phyloP scores from a whole-genome alignment of 2,797 vertebrate genomes.

The Chloroceryle inda region DNA sequence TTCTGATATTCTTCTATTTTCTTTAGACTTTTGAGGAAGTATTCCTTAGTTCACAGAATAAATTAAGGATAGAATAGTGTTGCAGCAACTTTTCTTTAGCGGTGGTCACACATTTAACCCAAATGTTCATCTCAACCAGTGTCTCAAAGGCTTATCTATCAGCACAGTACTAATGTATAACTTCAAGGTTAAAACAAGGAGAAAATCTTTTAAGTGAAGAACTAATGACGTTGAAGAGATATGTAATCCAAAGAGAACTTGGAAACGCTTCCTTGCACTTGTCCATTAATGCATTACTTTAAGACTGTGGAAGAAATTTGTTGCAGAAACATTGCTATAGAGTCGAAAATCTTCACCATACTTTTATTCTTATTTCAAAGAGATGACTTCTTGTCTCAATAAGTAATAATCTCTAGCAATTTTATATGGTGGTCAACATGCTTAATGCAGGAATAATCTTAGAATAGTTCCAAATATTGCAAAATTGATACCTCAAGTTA shows the following conservation, averaged over 20 bases:
- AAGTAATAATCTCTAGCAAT: not conserved
- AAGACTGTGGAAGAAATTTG: conserved; percentile 1
- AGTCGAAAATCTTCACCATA: not conserved
- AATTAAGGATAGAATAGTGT: not conserved
- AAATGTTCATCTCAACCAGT: not conserved
- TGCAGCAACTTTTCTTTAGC: not conserved
- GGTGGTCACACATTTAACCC: not conserved
- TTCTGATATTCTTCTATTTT: not conserved
- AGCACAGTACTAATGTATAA: not conserved
- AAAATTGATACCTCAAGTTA: not conserved
- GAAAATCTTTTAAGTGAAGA: conserved; percentile 47
- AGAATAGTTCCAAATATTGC: not conserved
- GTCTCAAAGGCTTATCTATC: not conserved
- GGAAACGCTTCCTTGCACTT: conserved; percentile 2
- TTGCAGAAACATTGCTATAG: not conserved
- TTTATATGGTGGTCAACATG: not conserved
- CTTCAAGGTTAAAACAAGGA: conserved; percentile 57
- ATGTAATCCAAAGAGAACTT: conserved; percentile 35
- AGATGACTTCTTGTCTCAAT: not conserved
- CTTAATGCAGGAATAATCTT: not conserved
- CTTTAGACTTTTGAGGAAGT: not conserved
- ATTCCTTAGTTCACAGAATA: not conserved
- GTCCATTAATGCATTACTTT: conserved; percentile 31
- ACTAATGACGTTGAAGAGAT: conserved; percentile 26
- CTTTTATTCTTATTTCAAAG: not conserved